Evolutionary conservation across 2,113 vertebrate species (phyloP), one percentile per base, ranked within the genome.

Genomic region (Nothobranchius furzeri): DNA sequence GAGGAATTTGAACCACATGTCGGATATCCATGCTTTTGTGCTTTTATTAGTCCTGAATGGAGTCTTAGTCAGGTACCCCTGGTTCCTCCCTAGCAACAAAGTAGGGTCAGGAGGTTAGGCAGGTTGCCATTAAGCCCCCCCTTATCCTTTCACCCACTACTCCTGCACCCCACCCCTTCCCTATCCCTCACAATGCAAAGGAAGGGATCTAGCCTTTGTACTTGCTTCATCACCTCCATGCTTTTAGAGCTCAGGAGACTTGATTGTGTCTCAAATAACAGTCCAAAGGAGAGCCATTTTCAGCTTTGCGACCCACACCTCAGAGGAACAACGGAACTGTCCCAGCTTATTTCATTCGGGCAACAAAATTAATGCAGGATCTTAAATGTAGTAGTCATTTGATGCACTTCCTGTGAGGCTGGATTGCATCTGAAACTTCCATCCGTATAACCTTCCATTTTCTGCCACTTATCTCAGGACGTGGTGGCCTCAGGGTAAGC

Each of bases 21-120:
- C 68, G 70, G 83, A 84, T 82, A 88, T 85, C 70, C 77, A 81
- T 81, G 76, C 84, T 81, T 50, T 76, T 82, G 81, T 62, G 77
- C 89, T 87, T 88, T 90, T 85, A 85, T 91, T 81, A 75, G 64
- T 82, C 65, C 77, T 88, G 81, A 89, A 86, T 80, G 70, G 87
- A 72, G 75, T 78, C 78, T 71, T 51, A 81, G 85, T 81, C 69
- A 81, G 84, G 76, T 82, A 82, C 68, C 81, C 45, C 62, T 67
- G 57, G 85, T 85, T 84, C 81, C 82, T 88, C 71, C 75, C 60
- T 56, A 73, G 53, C 57, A 84, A 88, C 82, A 88, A 86, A 88
- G 76, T 75, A 72, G 83, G 85, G 86, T 90, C 83, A 89, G 25
- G 59, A 87, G 85, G 88, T 90, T 64, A 88, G 82, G 70, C 73